These are phyloP conservation scores for Oryzias curvinotus DNA, from an alignment of 2,113 vertebrate species.

Conservation along the genomic window DNA sequence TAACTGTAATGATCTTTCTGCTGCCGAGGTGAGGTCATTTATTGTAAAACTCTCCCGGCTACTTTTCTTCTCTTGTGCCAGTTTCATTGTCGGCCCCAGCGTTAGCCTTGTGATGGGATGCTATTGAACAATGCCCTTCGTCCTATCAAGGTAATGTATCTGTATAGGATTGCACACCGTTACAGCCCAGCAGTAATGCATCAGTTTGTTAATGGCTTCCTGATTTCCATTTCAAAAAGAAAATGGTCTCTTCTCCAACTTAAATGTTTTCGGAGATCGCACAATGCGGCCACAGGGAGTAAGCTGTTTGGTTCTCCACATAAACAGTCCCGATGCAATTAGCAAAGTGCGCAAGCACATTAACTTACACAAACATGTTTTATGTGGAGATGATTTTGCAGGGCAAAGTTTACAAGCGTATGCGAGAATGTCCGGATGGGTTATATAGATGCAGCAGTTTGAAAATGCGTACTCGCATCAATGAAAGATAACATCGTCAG, in stretches of 20 bases:
- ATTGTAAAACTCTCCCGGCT: constrained; percentile 27
- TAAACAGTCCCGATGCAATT: constrained; percentile 23
- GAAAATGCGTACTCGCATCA: neutral
- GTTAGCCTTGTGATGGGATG: constrained; percentile 45
- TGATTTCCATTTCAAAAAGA: constrained; percentile 37
- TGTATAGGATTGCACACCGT: constrained; percentile 37
- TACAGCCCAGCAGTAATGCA: constrained; percentile 34
- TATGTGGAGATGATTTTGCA: constrained; percentile 1
- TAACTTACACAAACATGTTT: neutral
- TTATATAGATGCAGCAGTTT: neutral
- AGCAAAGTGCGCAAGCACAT: neutral
- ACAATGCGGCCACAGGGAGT: neutral
- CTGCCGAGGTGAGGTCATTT: constrained; percentile 33
- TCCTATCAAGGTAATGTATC: constrained; percentile 39
- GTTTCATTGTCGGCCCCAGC: constrained; percentile 45
- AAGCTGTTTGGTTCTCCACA: constrained; percentile 13
- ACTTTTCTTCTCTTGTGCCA: constrained; percentile 25
- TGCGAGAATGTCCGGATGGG: neutral
- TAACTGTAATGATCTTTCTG: constrained; percentile 64
- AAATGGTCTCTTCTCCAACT: constrained; percentile 29
- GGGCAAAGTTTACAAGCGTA: neutral
- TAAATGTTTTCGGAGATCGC: constrained; percentile 30
- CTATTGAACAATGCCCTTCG: constrained; percentile 41
- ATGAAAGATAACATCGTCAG: neutral
- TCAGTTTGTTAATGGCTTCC: constrained; percentile 54